Conservation (phyloP, 2,888 invertebrate species). For the Belgica antarctica region DNA sequence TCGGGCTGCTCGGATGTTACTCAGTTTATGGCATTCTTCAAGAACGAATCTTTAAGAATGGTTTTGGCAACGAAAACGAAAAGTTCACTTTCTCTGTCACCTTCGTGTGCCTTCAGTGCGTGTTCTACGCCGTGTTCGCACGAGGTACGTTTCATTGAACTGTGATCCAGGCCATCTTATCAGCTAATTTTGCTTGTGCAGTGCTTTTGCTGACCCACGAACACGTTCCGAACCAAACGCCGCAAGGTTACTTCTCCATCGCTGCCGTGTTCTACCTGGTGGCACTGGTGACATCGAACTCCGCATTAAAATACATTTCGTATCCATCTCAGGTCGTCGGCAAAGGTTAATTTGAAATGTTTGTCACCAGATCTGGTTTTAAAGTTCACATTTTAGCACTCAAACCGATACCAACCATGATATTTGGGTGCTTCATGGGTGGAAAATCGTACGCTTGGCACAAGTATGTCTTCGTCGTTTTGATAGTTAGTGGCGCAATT, state of each 20-base stretch:
- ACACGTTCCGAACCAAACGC: neutral
- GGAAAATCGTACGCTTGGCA: conserved; percentile 14
- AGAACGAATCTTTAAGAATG: neutral
- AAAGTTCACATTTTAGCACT: too few species aligned
- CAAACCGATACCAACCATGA: conserved; percentile 21
- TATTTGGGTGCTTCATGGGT: neutral
- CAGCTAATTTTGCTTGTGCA: neutral
- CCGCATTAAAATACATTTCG: conserved; percentile 5
- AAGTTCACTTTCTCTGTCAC: neutral
- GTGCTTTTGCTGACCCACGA: neutral
- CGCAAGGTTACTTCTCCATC: neutral
- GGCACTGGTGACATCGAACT: neutral
- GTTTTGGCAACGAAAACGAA: neutral
- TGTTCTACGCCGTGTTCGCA: neutral
- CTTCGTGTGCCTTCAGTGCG: neutral
- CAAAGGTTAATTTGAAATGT: conserved; percentile 1
- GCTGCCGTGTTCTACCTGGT: conserved; percentile 1
- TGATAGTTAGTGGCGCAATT: neutral
- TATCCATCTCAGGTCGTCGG: conserved; percentile 28
- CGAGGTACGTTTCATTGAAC: neutral
- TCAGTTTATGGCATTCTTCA: conserved; percentile 1
- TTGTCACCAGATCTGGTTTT: too few species aligned
- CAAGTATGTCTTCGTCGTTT: conserved; percentile 1
- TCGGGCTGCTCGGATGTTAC: neutral
- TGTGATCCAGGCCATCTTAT: neutral